phyloP scores from a whole-genome alignment of 2,113 vertebrate genomes.

The Atlantisia rogersi region DNA sequence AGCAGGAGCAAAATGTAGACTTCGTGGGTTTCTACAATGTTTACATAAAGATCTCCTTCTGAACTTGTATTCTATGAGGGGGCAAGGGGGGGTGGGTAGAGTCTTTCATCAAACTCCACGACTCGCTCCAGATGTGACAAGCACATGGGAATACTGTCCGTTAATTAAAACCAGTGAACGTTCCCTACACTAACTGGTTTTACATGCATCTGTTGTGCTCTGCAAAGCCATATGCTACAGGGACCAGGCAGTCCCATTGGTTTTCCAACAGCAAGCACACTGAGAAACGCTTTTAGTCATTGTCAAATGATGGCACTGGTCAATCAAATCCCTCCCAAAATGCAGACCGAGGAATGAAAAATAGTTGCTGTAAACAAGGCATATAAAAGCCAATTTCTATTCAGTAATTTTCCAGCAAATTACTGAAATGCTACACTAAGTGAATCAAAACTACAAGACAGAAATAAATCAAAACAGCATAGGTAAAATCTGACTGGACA shows the following conservation, averaged over 20 bases:
- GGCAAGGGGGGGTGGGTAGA: too few relatives aligned
- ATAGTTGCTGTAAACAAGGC: neutral
- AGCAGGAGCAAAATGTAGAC: neutral
- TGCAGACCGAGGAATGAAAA: neutral
- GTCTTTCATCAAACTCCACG: neutral
- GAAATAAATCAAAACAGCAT: neutral
- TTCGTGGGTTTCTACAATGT: neutral
- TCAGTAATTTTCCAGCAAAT: neutral
- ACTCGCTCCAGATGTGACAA: neutral
- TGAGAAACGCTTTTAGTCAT: neutral
- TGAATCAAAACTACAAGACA: neutral
- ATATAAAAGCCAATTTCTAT: neutral
- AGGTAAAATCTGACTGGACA: neutral
- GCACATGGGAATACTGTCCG: neutral
- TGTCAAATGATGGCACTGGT: neutral
- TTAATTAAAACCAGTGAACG: neutral
- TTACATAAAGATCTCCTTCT: neutral
- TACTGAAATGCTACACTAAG: neutral
- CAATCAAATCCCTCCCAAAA: neutral
- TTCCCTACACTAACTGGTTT: neutral
- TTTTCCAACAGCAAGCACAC: neutral
- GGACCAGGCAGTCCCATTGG: neutral
- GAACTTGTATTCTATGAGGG: neutral
- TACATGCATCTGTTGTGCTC: neutral
- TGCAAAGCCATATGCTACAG: neutral